Evolutionary conservation across 2,797 vertebrate species (phyloP), one percentile per base, ranked within the genome.

Genomic region (Eleutherodactylus coqui): DNA sequence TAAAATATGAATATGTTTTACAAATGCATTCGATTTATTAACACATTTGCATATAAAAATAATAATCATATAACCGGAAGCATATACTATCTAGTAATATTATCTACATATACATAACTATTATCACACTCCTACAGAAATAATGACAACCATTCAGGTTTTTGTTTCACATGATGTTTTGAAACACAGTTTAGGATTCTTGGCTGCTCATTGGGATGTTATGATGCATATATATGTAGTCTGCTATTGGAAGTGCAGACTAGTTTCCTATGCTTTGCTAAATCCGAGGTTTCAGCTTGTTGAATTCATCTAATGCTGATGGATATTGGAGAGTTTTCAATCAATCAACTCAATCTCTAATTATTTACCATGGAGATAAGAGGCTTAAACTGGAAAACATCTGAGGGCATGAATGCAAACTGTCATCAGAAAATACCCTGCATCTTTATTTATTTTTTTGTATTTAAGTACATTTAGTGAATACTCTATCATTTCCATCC

Each of bases 271-370:
- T 64, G 43, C 11, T 58, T 47, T 51, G 47, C 29, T 70, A 70
- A 70, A 82, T 85, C n/a, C 32, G 43, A 53, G 21, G 45, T 49
- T 79, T 51, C 27, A 36, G 41, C 67, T 79, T 85, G 64, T 21
- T 80, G 53, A 47, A 75, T 73, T 75, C 10, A 62, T 34, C 38
- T 80, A 80, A 79, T 38, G 32, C 67, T 75, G 51, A 81, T 85
- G 67, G 78, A 75, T 75, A 75, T 75, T 80, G 84, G 64, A 80
- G 41, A 80, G 45, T 78, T 78, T 84, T 55, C 75, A 78, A 75
- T 85, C 77, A 81, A 81, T 85, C 84, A 85, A 80, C 51, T n/a
- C 53, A 73, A 85, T 80, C 84, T 62, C 67, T 80, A 85, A 80
- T 80, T 85, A 75, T 85, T 80, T 85, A 38, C 75, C 53, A 81